phyloP scores from a whole-genome alignment of 2,888 invertebrate species.

The Apodemia duryi region DNA sequence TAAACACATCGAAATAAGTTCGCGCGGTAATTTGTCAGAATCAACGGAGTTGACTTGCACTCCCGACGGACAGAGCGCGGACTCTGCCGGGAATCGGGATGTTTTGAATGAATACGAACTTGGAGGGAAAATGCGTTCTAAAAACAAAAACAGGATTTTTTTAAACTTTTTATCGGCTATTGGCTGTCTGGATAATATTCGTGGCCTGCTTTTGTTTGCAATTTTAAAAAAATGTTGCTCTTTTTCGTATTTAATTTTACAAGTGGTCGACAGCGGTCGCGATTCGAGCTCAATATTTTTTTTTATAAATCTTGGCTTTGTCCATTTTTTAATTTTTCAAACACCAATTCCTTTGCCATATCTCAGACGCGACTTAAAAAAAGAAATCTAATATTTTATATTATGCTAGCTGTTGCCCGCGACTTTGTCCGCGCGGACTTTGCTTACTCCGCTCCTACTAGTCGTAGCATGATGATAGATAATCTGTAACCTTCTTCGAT shows the following conservation, averaged over 20 bases:
- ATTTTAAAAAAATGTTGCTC: not conserved
- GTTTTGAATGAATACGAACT: slow-evolving; percentile 21
- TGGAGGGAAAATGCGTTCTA: slow-evolving; percentile 20
- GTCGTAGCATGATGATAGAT: no score
- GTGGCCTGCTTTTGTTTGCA: slow-evolving; percentile 17
- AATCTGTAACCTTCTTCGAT: no score
- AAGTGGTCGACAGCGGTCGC: no score
- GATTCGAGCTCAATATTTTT: no score
- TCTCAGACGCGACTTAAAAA: no score
- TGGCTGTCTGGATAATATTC: slow-evolving; percentile 12
- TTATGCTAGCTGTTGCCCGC: no score
- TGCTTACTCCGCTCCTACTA: no score
- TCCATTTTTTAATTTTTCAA: no score
- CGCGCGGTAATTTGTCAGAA: slow-evolving; percentile 19
- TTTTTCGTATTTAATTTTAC: not conserved
- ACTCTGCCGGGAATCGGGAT: slow-evolving; percentile 42
- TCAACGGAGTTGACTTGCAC: slow-evolving; percentile 42
- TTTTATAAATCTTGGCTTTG: no score
- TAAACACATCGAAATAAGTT: slow-evolving; percentile 29
- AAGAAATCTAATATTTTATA: no score
- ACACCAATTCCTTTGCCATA: no score
- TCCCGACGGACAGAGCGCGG: slow-evolving; percentile 50
- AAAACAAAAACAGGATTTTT: slow-evolving; percentile 21
- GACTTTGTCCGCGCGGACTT: no score
- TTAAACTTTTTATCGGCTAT: slow-evolving; percentile 13